Base-by-base conservation (phyloP, 2,888 invertebrate species). In the Pterobdella sp. region DNA sequence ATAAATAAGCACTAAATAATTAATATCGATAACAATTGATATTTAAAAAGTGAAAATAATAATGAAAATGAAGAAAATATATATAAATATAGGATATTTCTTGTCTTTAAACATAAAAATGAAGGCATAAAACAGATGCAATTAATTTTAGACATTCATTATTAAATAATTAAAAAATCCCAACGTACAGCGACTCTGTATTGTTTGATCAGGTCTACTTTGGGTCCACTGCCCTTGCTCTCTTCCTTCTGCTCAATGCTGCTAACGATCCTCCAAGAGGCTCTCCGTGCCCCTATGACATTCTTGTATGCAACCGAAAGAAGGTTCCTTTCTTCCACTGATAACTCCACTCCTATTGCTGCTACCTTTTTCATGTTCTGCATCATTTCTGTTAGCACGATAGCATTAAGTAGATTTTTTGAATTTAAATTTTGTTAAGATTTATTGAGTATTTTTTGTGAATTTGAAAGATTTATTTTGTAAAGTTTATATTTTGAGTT, bases 271-370 rank as follows among this genome's bases (percentile, higher is more conserved):
- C 97, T 89, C 96, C 96, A 97, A 74, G 94, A 94, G 76, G 96
- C 95, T 81, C 97, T 89, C 80, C 95, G 89, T 77, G 96, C 94
- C 74, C 96, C 97, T 84, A 97, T 96, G 78, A 97, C 96, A 87
- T 97, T 97, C 88, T 97, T 97, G 87, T 96, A 97, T 73, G 96
- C 96, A 78, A 97, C 96, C 72, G 95, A 96, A 77, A 97, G 88
- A 78, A 97, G 88, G 86, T 96, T 97, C 81, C 96, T 88, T 86
- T 97, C 96, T 85, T 97, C 96, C 78, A 96, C 95, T 78, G 94
- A 93, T 84, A 96, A 87, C 86, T 96, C 96, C 76, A 92, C 89
- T 84, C 94, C 93, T 85, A 93, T 87, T 77, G 92, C 91, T 79
- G 95, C 95, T 77, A 96, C 95, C 85, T 92, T 92, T 87, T 96